Base-by-base conservation (phyloP, 2,888 invertebrate genomes). In the Apodemia mormo region DNA sequence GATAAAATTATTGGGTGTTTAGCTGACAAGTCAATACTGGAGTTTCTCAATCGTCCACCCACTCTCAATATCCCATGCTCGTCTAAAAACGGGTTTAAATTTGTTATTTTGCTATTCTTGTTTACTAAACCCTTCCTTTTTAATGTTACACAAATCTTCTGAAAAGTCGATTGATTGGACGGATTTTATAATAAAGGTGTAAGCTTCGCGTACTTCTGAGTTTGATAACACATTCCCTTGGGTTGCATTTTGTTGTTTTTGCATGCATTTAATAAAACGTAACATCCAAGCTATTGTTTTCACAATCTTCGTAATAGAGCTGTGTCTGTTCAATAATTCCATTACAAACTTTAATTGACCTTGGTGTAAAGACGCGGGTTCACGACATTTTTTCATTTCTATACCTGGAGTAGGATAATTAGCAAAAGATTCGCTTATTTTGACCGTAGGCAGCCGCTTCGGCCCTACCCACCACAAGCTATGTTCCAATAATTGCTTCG, bases 91-190 rank as follows among this genome's bases (percentile, higher is more conserved):
- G 66, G 65, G 66, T 54, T 52, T 8, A 69, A 69, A 66, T 22
- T 66, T 56, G 54, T 30, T 65, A 64, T 14, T 45, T 68, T 64
- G 45, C 68, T 68, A 64, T 68, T 68, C 40, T 52, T 45, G n/a
- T 29, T 33, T 33, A 61, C 68, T 22, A 58, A 43, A 14, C 37
- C 37, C 33, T 68, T 68, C 43, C 30, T 29, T 40, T 5, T n/a
- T n/a, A n/a, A n/a, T n/a, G n/a, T n/a, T n/a, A n/a, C n/a, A n/a
- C n/a, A n/a, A n/a, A n/a, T n/a, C 68, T 14, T 68, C 65, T 22
- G 14, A 33, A 68, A 68, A 68, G 22, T 68, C 68, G 9, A 68
- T 52, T 29, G 64, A 58, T 68, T 65, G 68, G 54, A 68, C 14
- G 5, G 52, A 65, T 65, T 65, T 68, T 14, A 68, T 68, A 5